Evolutionary conservation across 2,113 vertebrate genomes (phyloP), one percentile per base, ranked within the genome.

Genomic region (Otocyon megalotis): DNA sequence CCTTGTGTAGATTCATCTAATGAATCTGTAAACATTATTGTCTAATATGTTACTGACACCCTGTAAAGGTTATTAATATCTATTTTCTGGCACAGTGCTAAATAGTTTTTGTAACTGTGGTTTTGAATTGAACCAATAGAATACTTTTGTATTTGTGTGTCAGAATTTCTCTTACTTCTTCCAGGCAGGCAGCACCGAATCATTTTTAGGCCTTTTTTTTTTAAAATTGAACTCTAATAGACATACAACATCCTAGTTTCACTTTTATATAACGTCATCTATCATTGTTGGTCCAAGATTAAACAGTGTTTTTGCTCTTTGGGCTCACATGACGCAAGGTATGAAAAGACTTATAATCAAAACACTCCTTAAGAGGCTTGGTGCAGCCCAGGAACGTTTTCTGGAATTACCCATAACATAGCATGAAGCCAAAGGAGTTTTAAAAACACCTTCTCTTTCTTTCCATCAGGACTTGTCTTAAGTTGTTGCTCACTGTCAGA

Each of bases 81-180:
- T 76, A 53, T 30, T 74, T 17, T 63, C 12, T 14, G 11, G 11
- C 24, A 65, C 28, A 76, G 19, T 24, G n/a, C 58, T 90, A 48
- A 93, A 82, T 30, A 28, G 82, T 88, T 92, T 96, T 88, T 95
- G 8, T 67, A 50, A 72, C 15, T 79, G 65, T 94, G 69, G 77
- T 56, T 96, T 96, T 90, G 65, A 95, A 72, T 62, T 9, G 19
- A 89, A 56, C 69, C 72, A n/a, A 69, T 67, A 90, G 80, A 84
- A 96, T 80, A 37, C 63, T 96, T 97, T 89, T 92, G 67, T 97
- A 93, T 89, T 24, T 74, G n/a, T 89, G 82, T 94, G 80, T 94
- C 96, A 92, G 92, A 89, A 20, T 94, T 93, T 89, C 82, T 92
- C 74, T 14, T 53, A 26, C 71, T 91, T 97, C 90, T 93, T 72